Conservation (phyloP, 2,888 invertebrate genomes). For the Platycheirus rosarum region DNA sequence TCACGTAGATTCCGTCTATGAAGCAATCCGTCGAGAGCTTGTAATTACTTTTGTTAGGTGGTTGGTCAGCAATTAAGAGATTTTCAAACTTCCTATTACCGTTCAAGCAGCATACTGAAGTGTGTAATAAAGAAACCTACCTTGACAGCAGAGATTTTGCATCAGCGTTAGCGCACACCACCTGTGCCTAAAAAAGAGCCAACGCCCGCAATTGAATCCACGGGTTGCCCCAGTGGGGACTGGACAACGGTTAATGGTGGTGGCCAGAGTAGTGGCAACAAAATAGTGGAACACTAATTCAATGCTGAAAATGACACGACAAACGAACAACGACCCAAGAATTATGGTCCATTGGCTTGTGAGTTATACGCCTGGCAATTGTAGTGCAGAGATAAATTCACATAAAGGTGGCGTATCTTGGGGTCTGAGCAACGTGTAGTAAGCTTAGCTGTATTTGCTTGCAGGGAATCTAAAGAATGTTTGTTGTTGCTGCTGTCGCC, state of each 20-base stretch:
- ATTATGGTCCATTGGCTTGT: constrained; percentile 53
- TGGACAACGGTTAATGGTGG: constrained; percentile 27
- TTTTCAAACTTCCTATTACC: constrained; percentile 49
- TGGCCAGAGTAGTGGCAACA: too few species aligned
- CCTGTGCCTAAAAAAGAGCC: constrained; percentile 49
- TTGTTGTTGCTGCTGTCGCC: constrained; percentile 28
- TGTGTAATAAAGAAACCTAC: constrained; percentile 46
- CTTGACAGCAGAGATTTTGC: constrained; percentile 30
- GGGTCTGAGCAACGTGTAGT: background rate
- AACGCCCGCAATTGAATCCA: constrained; percentile 58
- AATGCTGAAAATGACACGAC: constrained; percentile 64
- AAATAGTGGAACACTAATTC: constrained; percentile 62
- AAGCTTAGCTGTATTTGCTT: constrained; percentile 7
- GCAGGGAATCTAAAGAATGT: constrained; percentile 52
- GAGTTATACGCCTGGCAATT: constrained; percentile 65
- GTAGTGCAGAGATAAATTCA: constrained; percentile 63
- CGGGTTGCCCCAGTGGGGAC: background rate
- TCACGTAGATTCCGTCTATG: constrained; percentile 50
- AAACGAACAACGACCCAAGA: constrained; percentile 68
- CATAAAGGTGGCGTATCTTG: constrained; percentile 68
- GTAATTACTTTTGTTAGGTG: constrained; percentile 61
- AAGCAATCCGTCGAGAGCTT: constrained; percentile 60
- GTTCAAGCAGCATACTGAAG: constrained; percentile 30
- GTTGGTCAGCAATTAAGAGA: constrained; percentile 65
- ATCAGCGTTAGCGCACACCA: constrained; percentile 25